These are phyloP conservation scores for Podiceps cristatus DNA, from an alignment of 2,113 vertebrate genomes.

Conservation along the genomic window DNA sequence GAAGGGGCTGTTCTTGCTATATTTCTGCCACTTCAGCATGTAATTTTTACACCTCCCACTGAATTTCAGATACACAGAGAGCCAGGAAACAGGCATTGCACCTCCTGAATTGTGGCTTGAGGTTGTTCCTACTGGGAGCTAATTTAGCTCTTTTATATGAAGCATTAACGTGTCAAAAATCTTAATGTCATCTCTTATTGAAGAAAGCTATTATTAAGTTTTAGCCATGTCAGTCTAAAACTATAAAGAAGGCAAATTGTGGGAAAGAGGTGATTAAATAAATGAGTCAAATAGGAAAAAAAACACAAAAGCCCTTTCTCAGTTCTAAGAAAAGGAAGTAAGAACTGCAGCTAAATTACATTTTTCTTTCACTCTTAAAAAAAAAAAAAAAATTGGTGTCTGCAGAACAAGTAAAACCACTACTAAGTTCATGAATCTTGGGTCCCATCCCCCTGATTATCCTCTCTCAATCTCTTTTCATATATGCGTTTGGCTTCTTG, in stretches of 20 bases:
- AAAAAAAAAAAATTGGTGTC: not conserved
- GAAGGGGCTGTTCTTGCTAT: not conserved
- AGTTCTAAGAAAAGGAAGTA: not conserved
- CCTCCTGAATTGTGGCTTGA: not conserved
- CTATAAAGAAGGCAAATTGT: not conserved
- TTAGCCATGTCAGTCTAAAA: not conserved
- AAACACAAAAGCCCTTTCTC: not conserved
- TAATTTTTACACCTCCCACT: not conserved
- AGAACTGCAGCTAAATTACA: not conserved
- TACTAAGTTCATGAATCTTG: not conserved
- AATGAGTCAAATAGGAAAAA: not conserved
- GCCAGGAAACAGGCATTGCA: not conserved
- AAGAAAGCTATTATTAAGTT: not conserved
- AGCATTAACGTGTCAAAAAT: not conserved
- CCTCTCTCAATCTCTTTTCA: not conserved
- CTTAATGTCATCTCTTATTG: not conserved
- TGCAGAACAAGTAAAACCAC: not conserved
- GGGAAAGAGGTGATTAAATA: not conserved
- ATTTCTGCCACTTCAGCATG: not conserved
- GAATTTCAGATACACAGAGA: not conserved
- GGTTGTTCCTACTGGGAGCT: not conserved
- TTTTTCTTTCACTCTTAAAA: not conserved
- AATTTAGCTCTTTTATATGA: not conserved
- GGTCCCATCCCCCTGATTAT: not conserved
- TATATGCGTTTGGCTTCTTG: not conserved